phyloP scores from a whole-genome alignment of 1,140 invertebrate species.

The Leptonema lineaticorne region DNA sequence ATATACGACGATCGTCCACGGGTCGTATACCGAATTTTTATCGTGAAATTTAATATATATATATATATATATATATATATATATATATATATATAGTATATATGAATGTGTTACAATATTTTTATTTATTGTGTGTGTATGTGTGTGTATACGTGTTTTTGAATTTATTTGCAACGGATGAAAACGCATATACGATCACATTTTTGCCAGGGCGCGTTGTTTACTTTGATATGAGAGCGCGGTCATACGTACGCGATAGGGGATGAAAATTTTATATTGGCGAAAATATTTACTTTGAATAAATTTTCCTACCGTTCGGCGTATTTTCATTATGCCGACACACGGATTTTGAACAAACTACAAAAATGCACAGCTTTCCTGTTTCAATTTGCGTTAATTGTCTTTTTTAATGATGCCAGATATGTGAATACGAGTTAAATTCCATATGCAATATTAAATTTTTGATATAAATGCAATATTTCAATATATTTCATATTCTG shows the following conservation, averaged over 20 bases:
- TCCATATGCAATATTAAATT: no score
- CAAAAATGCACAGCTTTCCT: background rate
- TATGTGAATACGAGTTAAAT: no score
- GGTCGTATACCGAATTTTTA: no score
- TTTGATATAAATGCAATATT: no score
- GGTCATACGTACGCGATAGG: background rate
- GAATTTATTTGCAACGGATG: background rate
- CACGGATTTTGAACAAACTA: slow-evolving; percentile 8
- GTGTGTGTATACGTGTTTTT: no score
- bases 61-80: background rate
- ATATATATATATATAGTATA: background rate
- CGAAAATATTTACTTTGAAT: slow-evolving; percentile 28
- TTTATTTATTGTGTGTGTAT: background rate
- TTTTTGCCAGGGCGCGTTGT: background rate
- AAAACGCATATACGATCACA: background rate
- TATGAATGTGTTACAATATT: no score
- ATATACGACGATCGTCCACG: background rate
- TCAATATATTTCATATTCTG: no score
- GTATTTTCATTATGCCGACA: slow-evolving; percentile 5
- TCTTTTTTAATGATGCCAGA: slow-evolving; percentile 8
- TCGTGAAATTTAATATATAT: background rate
- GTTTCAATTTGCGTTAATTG: slow-evolving; percentile 10
- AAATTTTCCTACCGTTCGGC: slow-evolving; percentile 21
- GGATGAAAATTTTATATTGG: slow-evolving; percentile 24
- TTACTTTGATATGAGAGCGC: background rate